These are phyloP conservation scores for Anhinga rufa DNA, from an alignment of 2,113 vertebrate genomes.

Conservation along the genomic window DNA sequence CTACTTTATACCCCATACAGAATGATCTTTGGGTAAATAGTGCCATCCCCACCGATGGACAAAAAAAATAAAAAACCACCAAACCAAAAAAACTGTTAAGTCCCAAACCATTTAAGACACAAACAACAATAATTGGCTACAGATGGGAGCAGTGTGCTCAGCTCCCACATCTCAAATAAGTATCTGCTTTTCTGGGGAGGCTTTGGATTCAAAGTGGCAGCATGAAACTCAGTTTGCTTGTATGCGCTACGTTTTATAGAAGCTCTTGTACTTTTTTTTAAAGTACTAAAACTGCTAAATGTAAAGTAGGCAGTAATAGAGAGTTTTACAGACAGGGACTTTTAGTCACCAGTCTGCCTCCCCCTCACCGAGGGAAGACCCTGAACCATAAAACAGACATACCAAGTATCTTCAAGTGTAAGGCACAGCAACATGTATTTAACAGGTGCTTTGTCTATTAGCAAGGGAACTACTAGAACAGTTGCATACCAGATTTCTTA, in stretches of 20 bases:
- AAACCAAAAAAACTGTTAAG: not conserved
- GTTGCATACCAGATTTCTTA: not conserved
- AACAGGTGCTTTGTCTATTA: not conserved
- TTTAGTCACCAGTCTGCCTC: not conserved
- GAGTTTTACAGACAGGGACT: not conserved
- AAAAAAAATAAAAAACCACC: not conserved
- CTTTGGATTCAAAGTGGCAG: not conserved
- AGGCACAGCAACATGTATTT: not conserved
- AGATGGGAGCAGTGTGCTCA: not conserved
- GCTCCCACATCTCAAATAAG: not conserved
- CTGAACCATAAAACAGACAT: not conserved
- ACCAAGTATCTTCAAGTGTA: not conserved
- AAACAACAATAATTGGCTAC: not conserved
- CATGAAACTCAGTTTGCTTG: not conserved
- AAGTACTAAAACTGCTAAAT: not conserved
- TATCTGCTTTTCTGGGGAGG: not conserved
- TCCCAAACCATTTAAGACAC: not conserved
- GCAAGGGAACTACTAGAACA: not conserved
- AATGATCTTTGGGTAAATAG: not conserved
- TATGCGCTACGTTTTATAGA: not conserved
- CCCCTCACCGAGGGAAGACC: accelerated
- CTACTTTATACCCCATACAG: not conserved
- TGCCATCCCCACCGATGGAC: not conserved
- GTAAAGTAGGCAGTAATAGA: not conserved
- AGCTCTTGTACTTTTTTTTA: not conserved